These are phyloP conservation scores for Tolypeutes matacus DNA, from an alignment of 2,797 vertebrate genomes.

Conservation along the genomic window DNA sequence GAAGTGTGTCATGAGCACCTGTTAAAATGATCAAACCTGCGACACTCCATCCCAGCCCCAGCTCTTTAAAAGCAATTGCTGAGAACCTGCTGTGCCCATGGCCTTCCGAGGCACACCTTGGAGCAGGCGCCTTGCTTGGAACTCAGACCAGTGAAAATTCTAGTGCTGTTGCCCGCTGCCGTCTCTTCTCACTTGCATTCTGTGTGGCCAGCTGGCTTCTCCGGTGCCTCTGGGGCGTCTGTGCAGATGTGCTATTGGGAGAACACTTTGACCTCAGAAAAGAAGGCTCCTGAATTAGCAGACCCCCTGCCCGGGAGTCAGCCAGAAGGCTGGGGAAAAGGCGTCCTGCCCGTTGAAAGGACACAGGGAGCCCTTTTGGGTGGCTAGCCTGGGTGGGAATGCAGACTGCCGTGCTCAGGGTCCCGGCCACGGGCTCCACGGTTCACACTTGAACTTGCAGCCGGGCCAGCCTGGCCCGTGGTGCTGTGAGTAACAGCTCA, in stretches of 20 bases:
- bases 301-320: not conserved
- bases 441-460: constrained; percentile 13
- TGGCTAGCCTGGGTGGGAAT: not conserved
- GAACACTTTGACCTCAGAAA: not conserved
- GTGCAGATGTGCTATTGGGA: not conserved
- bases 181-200: not conserved
- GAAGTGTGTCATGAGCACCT: constrained; percentile 5
- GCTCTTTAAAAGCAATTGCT: constrained; percentile 1
- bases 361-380: not conserved
- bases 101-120: not conserved
- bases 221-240: not conserved
- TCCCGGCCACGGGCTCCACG: not conserved
- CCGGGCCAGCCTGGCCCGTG: not conserved
- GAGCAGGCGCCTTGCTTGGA: not conserved
- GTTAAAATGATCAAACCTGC: constrained; percentile 22
- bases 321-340: not conserved
- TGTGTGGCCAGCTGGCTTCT: not conserved
- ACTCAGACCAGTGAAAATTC: constrained; percentile 21
- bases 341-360: not conserved
- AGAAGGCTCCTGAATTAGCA: not conserved
- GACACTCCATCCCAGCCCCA: not conserved
- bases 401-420: not conserved
- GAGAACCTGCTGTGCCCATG: not conserved
- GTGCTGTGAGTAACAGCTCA: constrained; percentile 39
- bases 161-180: not conserved